A percentile compares a stretch with the other conserved stretches of the same genome.
Conservation (phyloP, 1,140 invertebrate species). For the Lerema accius region DNA sequence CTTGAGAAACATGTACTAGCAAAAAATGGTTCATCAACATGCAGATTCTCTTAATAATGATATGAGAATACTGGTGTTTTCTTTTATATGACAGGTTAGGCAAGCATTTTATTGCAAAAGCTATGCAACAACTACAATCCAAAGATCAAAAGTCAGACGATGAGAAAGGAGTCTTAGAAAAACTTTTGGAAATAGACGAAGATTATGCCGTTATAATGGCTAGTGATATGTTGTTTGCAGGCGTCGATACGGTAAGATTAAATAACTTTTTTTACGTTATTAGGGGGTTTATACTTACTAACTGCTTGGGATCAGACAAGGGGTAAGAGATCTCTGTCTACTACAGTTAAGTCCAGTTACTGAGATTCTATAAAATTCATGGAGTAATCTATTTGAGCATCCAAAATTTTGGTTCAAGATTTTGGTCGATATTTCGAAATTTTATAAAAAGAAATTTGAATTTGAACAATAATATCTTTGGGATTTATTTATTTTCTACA, state of each 20-base stretch:
- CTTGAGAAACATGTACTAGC: too few species aligned
- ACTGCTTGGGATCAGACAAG: too few species aligned
- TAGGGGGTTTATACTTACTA: too few species aligned
- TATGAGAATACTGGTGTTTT: too few species aligned
- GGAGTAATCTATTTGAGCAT: too few species aligned
- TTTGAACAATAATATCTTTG: too few species aligned
- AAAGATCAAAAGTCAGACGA: conserved; percentile 39
- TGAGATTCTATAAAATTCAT: not conserved
- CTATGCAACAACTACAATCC: conserved; percentile 44
- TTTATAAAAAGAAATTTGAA: too few species aligned
- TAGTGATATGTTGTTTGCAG: conserved; percentile 89
- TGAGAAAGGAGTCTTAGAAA: conserved; percentile 81
- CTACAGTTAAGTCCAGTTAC: conserved; percentile 2
- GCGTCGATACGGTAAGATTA: conserved; percentile 89
- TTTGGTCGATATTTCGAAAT: conserved; percentile 19
- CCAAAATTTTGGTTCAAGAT: not conserved
- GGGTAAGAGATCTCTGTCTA: too few species aligned
- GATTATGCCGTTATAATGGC: conserved; percentile 85
- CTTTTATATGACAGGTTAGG: conserved; percentile 45
- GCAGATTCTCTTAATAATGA: too few species aligned
- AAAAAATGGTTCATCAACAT: too few species aligned
- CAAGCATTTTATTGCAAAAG: conserved; percentile 52
- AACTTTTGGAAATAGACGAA: conserved; percentile 80
- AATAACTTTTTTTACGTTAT: too few species aligned
- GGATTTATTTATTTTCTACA: conserved; percentile 18